A percentile compares a stretch with the other conserved stretches of the same genome.
Conservation (phyloP, 2,888 invertebrate genomes). For the Teinopalpus imperialis region DNA sequence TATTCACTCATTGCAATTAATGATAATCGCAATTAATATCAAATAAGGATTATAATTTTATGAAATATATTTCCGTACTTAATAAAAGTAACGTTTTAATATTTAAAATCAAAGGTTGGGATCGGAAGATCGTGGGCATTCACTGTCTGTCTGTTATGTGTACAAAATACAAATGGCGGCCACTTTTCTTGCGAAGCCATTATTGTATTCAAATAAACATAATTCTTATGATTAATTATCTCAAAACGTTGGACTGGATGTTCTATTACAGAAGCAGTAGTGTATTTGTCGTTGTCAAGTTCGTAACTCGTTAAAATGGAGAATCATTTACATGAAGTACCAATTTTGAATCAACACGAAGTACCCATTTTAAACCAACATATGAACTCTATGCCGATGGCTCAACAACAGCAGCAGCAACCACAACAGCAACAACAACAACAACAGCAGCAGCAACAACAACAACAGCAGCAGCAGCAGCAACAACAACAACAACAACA, state of each 20-base stretch:
- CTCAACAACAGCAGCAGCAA: conserved; percentile 33
- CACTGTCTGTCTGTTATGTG: conserved; percentile 8
- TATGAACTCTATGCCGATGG: conserved; percentile 35
- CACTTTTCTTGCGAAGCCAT: conserved; percentile 15
- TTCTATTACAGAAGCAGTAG: not conserved
- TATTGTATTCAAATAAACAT: conserved; percentile 19
- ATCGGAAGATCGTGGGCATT: no score
- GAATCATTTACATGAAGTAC: conserved; percentile 25
- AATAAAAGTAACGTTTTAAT: no score
- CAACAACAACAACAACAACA: no score
- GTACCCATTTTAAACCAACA: conserved; percentile 27
- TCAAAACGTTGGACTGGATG: not conserved
- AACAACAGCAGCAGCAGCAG: no score
- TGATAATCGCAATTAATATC: no score
- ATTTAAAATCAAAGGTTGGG: no score
- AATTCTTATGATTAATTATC: conserved; percentile 17
- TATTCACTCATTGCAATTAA: no score
- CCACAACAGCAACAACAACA: no score
- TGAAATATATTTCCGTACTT: no score
- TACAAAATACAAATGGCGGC: conserved; percentile 25
- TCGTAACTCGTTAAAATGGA: conserved; percentile 3
- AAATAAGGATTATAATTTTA: no score
- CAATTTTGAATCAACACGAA: conserved; percentile 36
- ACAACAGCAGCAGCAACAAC: no score
- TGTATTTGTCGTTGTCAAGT: not conserved